Conservation (phyloP, 2,797 vertebrate species). For the Paedocypris micromegethes region DNA sequence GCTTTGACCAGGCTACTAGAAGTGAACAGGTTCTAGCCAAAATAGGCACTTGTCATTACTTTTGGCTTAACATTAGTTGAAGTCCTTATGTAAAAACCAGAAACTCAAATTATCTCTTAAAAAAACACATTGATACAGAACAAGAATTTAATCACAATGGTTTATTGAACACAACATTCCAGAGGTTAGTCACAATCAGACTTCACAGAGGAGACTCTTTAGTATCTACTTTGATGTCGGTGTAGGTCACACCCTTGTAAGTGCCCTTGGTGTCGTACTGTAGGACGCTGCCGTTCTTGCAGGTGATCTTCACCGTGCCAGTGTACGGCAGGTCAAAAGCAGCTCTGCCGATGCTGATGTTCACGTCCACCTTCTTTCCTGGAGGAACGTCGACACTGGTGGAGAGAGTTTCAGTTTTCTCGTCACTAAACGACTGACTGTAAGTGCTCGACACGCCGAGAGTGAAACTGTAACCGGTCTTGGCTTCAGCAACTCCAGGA, state of each 20-base stretch:
- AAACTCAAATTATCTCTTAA: too few relatives aligned
- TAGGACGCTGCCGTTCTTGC: conserved; percentile 21
- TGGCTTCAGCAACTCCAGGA: conserved; percentile 2
- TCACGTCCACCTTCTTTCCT: conserved; percentile 9
- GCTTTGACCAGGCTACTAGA: too few relatives aligned
- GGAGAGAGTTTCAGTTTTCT: conserved; percentile 8
- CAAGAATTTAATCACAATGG: too few relatives aligned
- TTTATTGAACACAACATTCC: too few relatives aligned
- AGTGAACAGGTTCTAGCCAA: too few relatives aligned
- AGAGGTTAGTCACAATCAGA: background rate
- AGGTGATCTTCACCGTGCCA: conserved; percentile 27
- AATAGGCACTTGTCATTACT: too few relatives aligned
- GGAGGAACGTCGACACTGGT: conserved; percentile 29
- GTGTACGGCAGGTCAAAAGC: conserved; percentile 33
- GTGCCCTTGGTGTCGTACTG: conserved; percentile 7
- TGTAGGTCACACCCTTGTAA: conserved; percentile 37
- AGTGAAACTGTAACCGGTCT: background rate
- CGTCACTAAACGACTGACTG: background rate
- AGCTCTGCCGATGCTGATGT: conserved; percentile 26
- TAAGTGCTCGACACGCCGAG: background rate
- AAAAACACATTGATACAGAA: too few relatives aligned
- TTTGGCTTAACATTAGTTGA: too few relatives aligned
- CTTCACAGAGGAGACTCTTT: conserved; percentile 16
- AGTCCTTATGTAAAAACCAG: too few relatives aligned
- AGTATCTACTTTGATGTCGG: conserved; percentile 8